These are phyloP conservation scores for Trachymyrmex cornetzi DNA, from an alignment of 1,140 invertebrate genomes.

Conservation along the genomic window DNA sequence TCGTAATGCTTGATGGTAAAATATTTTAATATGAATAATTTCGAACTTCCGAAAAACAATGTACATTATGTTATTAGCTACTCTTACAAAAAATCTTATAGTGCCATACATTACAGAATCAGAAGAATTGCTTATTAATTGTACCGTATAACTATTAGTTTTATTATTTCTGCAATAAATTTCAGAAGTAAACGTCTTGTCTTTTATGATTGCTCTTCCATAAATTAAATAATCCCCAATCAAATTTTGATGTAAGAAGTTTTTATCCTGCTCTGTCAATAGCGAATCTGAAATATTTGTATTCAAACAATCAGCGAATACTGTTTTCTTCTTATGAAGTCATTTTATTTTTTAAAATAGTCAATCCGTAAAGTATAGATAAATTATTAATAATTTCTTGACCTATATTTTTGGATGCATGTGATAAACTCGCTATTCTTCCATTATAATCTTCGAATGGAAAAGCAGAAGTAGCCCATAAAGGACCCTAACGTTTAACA, in stretches of 20 bases:
- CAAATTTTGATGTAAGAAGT: not conserved
- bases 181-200: not conserved
- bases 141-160: slow-evolving; percentile 1
- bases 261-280: not conserved
- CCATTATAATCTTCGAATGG: slow-evolving; percentile 8
- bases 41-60: not conserved
- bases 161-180: not conserved
- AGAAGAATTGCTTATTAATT: not conserved
- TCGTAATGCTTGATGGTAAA: not conserved
- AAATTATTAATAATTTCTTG: slow-evolving; percentile 18
- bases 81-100: slow-evolving; percentile 8
- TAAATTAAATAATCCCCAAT: not conserved
- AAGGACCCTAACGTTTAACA: not conserved
- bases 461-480: not conserved
- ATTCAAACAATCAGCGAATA: not conserved
- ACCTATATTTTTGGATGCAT: not conserved
- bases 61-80: not conserved
- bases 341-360: slow-evolving; percentile 5
- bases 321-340: not conserved
- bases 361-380: not conserved
- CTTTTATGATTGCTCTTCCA: slow-evolving; percentile 3
- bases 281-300: not conserved
- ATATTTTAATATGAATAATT: slow-evolving; percentile 14
- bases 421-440: slow-evolving; percentile 19
- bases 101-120: not conserved